Conservation (phyloP, 2,113 vertebrate genomes). For the Calidris pugnax region DNA sequence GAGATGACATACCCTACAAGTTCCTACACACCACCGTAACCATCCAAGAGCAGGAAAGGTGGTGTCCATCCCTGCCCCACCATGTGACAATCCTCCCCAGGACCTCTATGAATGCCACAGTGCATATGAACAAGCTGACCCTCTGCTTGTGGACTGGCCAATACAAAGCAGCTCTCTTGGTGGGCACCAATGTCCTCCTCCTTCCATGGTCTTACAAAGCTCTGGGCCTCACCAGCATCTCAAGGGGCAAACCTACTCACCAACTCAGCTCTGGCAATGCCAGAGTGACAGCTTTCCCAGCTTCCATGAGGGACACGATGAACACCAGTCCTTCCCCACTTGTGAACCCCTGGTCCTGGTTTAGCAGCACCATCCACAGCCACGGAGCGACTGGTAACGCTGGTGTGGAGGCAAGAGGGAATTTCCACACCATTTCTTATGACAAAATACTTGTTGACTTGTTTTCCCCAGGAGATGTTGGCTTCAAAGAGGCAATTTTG, state of each 20-base stretch:
- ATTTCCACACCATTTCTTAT: neutral
- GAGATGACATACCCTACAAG: fast-evolving
- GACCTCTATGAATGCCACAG: fast-evolving
- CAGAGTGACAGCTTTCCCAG: fast-evolving
- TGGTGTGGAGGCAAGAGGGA: neutral
- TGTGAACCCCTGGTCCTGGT: neutral
- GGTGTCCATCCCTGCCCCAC: neutral
- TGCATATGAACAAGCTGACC: fast-evolving
- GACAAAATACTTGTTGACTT: fast-evolving
- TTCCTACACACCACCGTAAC: neutral
- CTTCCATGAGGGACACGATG: neutral
- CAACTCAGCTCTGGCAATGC: neutral
- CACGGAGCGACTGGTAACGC: fast-evolving
- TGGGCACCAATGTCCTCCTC: neutral
- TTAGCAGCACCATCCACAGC: neutral
- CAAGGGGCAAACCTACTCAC: neutral
- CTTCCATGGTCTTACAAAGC: neutral
- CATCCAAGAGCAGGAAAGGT: neutral
- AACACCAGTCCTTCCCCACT: neutral
- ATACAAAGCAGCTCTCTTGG: neutral
- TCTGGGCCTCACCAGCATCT: neutral
- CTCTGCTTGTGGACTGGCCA: neutral
- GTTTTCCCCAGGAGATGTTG: neutral
- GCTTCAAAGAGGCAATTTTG: neutral
- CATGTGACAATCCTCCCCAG: fast-evolving